Base-by-base conservation (phyloP, 2,113 vertebrate genomes). In the Theristicus caerulescens region DNA sequence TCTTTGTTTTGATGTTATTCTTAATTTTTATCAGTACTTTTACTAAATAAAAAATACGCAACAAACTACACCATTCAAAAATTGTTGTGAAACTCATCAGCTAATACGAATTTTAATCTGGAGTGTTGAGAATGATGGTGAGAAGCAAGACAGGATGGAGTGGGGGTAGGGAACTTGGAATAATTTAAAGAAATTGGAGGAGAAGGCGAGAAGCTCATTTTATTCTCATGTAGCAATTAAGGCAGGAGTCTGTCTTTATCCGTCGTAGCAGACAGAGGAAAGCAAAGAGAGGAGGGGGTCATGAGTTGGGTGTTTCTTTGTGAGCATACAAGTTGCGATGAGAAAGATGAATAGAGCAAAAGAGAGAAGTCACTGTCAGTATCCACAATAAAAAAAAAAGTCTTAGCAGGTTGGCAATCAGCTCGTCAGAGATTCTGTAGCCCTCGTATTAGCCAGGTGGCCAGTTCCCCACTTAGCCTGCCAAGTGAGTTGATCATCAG, bases 381-480 rank as follows among this genome's bases (percentile, higher is more conserved):
- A 4, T 26, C 32, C 27, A 4, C 79, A 13, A 5, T 31, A 13
- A 24, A 11, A 38, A 11, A 38, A 67, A 29, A 5, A 5, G 42
- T 21, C 67, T 44, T 58, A 77, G 93, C 84, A 90, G 79, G 90
- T 12, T 79, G 74, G 80, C 11, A 40, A 1, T 21, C 9, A 4
- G 84, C 93, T 89, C 13, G 0, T 46, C 82, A 83, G 86, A 86
- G 74, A 42, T 59, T 25, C 72, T 72, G 52, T 27, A 51, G 84
- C 58, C 92, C 94, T 61, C 18, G 16, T 4, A 71, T 54, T 47
- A 95, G 96, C 96, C 97, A 97, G 97, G 97, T 97, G 97, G 96
- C 96, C 97, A 66, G 58, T 58, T 94, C 96, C 70, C 84, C 93
- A 34, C 94, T 88, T 34, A 86, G 95, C 44, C 95, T 97, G 97